Base-by-base conservation (phyloP, 2,888 invertebrate genomes). In the Coleophora flavipennella region DNA sequence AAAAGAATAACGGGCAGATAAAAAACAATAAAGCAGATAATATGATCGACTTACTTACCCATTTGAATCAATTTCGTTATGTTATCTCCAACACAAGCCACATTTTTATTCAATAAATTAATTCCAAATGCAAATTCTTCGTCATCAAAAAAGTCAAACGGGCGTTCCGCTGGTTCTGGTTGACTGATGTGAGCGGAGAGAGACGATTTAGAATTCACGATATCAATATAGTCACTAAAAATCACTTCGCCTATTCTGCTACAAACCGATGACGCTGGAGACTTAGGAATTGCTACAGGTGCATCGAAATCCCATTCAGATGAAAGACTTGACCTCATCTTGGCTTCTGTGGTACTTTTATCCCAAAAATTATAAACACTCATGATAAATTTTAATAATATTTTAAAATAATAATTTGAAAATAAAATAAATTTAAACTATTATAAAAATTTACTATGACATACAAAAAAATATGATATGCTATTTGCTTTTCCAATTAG, bases 51-150 rank as follows among this genome's bases (percentile, higher is more conserved):
- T 20, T 12, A 42, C 46, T 58, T 60, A 79, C 83, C 75, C 78
- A 80, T 74, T 63, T 80, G 80, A 45, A 81, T 71, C 9, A 79
- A 65, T 52, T 70, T 79, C 9, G 78, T 74, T 9, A 76, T 74
- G 43, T 83, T 80, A 41, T 75, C 69, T 2, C 78, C 79, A 25
- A 79, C 80, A 54, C 81, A 81, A 1, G 79, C 78, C n/a, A 84
- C 73, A 54, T 83, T 84, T 36, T 80, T 79, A 40, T 79, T 79
- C 4, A 80, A 43, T 33, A 84, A 58, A 60, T 80, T 80, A 7
- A 78, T 74, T 7, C 79, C 79, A 61, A 81, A 83, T 14, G 76
- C 79, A 53, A 67, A 79, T 48, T 83, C 81, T 55, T 81, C 81
- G 39, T 80, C 79, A 36, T 84, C 81, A 47, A 65, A 76, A 46